A percentile compares a stretch with the other conserved stretches of the same genome.
phyloP scores from a whole-genome alignment of 2,113 vertebrate genomes.

The Austrofundulus limnaeus region DNA sequence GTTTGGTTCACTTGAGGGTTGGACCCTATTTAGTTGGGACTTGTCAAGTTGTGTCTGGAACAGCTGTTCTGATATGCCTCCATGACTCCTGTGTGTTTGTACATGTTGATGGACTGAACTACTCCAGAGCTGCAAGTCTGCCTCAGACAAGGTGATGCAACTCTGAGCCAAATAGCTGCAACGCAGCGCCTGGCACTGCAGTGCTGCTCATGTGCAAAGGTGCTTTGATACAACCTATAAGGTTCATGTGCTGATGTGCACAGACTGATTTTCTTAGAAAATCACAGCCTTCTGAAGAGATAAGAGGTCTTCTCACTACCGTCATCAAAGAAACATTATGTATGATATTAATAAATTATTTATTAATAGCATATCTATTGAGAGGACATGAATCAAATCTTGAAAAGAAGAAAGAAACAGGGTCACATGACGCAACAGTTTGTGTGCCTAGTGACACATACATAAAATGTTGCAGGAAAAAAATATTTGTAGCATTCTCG shows the following conservation, averaged over 20 bases:
- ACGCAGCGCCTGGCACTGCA: constrained; percentile 38
- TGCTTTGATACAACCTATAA: constrained; percentile 40
- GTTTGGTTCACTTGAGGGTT: constrained; percentile 19
- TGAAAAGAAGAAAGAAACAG: not conserved
- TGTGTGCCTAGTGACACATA: constrained; percentile 11
- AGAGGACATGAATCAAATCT: constrained; percentile 12
- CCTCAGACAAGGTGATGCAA: constrained; percentile 67
- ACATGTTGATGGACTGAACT: not conserved
- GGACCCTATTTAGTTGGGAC: constrained; percentile 14
- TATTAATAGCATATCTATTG: constrained; percentile 24
- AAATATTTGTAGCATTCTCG: constrained; percentile 3
- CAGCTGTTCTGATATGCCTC: constrained; percentile 7
- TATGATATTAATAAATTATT: constrained; percentile 19
- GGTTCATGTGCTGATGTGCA: constrained; percentile 20
- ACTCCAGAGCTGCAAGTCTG: constrained; percentile 30
- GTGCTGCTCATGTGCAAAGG: constrained; percentile 22
- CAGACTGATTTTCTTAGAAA: constrained; percentile 25
- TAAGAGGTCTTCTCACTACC: constrained; percentile 4
- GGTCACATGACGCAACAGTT: constrained; percentile 26
- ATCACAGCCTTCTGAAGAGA: constrained; percentile 34
- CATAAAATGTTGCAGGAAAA: constrained; percentile 11
- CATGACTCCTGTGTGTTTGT: constrained; percentile 7
- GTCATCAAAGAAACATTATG: constrained; percentile 43
- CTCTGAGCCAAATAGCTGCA: constrained; percentile 63
- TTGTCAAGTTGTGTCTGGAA: constrained; percentile 18